These are phyloP conservation scores for Drosophila pallidifrons DNA, from an alignment of 1,140 invertebrate species.

Conservation along the genomic window DNA sequence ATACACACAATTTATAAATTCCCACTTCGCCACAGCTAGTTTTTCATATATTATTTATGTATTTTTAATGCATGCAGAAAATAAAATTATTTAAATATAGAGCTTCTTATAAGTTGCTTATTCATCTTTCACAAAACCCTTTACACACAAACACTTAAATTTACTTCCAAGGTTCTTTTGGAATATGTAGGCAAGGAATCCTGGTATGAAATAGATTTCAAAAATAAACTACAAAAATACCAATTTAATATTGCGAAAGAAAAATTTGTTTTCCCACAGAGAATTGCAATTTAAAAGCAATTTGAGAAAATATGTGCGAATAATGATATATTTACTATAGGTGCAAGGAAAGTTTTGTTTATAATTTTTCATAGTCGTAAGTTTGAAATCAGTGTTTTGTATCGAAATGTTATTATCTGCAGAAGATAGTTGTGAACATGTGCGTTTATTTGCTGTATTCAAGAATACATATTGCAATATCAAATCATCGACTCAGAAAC, in stretches of 20 bases:
- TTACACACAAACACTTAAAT: background rate
- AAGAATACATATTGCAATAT: too few relatives aligned
- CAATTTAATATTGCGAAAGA: too few relatives aligned
- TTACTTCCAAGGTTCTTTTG: background rate
- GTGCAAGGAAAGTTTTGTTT: background rate
- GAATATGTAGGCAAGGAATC: too few relatives aligned
- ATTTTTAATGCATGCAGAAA: slow-evolving; percentile 58
- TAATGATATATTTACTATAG: background rate
- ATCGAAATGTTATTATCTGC: too few relatives aligned
- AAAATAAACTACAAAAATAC: too few relatives aligned
- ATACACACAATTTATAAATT: slow-evolving; percentile 36
- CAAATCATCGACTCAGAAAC: background rate
- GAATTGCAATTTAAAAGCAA: background rate
- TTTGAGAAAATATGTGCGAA: background rate
- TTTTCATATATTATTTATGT: slow-evolving; percentile 55
- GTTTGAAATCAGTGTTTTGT: too few relatives aligned
- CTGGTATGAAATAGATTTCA: too few relatives aligned
- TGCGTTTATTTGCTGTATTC: too few relatives aligned
- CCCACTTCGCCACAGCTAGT: slow-evolving; percentile 22
- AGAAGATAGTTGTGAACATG: too few relatives aligned
- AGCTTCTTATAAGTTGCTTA: background rate
- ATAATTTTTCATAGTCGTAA: too few relatives aligned
- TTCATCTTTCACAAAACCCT: too few relatives aligned
- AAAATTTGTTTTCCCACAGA: too few relatives aligned
- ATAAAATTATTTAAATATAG: slow-evolving; percentile 44